Conservation (phyloP, 2,113 vertebrate genomes). For the Ophiodon elongatus region DNA sequence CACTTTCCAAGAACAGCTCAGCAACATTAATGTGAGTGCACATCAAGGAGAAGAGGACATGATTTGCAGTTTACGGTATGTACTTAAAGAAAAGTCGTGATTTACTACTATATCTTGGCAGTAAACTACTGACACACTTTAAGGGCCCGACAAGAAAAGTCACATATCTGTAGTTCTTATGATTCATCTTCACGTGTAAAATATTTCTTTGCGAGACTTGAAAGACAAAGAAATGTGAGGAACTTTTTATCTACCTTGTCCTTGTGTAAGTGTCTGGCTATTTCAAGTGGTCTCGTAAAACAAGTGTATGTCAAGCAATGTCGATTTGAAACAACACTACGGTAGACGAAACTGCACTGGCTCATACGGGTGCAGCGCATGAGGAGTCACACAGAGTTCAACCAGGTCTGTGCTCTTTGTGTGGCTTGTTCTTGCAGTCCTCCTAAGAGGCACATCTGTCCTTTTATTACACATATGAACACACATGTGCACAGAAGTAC, state of each 20-base stretch:
- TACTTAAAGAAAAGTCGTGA: neutral
- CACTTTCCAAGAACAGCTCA: constrained; percentile 1
- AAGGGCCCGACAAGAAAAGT: neutral
- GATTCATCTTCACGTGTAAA: constrained; percentile 28
- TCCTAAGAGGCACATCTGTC: neutral
- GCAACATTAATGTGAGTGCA: neutral
- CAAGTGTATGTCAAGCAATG: neutral
- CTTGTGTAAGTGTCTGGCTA: neutral
- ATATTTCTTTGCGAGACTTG: constrained; percentile 14
- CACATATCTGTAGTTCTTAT: neutral
- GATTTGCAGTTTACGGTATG: neutral
- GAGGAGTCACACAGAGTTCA: constrained; percentile 39
- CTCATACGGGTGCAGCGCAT: neutral
- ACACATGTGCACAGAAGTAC: neutral
- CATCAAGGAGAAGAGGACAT: neutral
- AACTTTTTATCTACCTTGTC: constrained; percentile 1
- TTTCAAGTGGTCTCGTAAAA: constrained; percentile 32
- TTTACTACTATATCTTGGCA: neutral
- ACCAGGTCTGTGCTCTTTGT: neutral
- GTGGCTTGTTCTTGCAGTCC: constrained; percentile 1
- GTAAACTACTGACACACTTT: constrained; percentile 10
- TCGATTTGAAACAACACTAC: neutral
- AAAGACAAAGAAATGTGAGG: constrained; percentile 21
- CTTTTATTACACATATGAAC: neutral
- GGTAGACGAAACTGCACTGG: neutral